phyloP scores from a whole-genome alignment of 2,888 invertebrate species.

The Dromius quadrimaculatus region DNA sequence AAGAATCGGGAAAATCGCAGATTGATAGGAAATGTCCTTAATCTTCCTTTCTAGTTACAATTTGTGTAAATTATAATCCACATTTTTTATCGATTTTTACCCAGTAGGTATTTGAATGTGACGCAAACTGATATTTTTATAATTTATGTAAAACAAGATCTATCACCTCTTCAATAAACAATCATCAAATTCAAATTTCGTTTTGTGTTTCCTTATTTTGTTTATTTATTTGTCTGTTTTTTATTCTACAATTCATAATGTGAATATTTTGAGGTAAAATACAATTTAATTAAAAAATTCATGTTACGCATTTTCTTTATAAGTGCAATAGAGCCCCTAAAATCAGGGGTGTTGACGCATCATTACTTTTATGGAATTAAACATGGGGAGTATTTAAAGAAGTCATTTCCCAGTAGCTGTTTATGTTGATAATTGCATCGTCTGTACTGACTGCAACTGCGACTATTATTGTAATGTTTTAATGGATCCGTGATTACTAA shows the following conservation, averaged over 20 bases:
- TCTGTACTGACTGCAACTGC: slow-evolving; percentile 59
- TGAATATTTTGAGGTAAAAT: too few species aligned
- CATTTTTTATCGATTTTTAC: slow-evolving; percentile 2
- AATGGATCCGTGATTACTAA: slow-evolving; percentile 64
- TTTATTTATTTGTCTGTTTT: too few species aligned
- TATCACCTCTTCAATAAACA: too few species aligned
- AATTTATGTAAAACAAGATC: not conserved
- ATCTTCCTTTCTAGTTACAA: slow-evolving; percentile 53
- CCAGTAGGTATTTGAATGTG: slow-evolving; percentile 15
- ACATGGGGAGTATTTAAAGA: slow-evolving; percentile 18
- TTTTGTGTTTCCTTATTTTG: too few species aligned
- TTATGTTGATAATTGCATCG: slow-evolving; percentile 42
- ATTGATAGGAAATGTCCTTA: slow-evolving; percentile 96
- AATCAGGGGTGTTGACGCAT: not conserved
- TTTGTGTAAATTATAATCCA: slow-evolving; percentile 12
- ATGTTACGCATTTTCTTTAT: too few species aligned
- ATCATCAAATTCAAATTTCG: too few species aligned
- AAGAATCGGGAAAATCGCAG: slow-evolving; percentile 96
- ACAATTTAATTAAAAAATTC: too few species aligned
- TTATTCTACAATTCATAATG: too few species aligned
- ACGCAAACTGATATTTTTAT: slow-evolving; percentile 17
- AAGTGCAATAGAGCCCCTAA: slow-evolving; percentile 10
- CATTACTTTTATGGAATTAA: slow-evolving; percentile 8
- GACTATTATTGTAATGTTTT: slow-evolving; percentile 64
- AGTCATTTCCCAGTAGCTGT: slow-evolving; percentile 36